These are phyloP conservation scores for Acronicta aceris DNA, from an alignment of 2,888 invertebrate genomes.

Conservation along the genomic window DNA sequence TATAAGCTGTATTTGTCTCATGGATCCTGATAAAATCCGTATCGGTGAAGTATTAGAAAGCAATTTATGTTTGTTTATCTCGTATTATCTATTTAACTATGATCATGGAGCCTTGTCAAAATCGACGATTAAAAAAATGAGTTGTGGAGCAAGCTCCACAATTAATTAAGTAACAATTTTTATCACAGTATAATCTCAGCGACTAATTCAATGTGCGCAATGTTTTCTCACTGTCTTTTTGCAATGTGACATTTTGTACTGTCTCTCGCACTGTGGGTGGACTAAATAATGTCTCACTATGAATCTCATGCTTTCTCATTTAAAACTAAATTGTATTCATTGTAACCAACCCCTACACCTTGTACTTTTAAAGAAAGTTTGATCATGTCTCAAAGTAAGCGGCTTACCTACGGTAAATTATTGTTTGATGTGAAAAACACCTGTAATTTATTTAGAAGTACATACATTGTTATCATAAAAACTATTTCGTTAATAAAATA, in stretches of 20 bases:
- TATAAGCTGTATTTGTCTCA: no score
- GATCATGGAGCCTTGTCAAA: no score
- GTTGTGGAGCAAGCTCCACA: not conserved
- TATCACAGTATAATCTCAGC: no score
- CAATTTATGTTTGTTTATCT: no score
- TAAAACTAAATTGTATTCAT: slow-evolving; percentile 38
- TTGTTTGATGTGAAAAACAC: not conserved
- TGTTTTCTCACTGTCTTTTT: slow-evolving; percentile 11
- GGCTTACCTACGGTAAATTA: not conserved
- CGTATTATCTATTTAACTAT: no score
- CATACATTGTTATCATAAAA: not conserved
- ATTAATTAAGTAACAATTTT: not conserved
- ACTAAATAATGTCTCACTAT: slow-evolving; percentile 41
- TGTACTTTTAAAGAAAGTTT: not conserved
- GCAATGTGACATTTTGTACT: slow-evolving; percentile 18
- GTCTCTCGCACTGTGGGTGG: slow-evolving; percentile 22
- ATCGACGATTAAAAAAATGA: no score
- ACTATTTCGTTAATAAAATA: not conserved
- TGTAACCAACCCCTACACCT: slow-evolving; percentile 20
- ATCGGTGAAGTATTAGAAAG: no score
- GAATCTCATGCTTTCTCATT: slow-evolving; percentile 37
- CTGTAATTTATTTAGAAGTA: not conserved
- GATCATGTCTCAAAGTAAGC: not conserved
- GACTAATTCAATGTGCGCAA: slow-evolving; percentile 3
- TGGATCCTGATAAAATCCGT: no score